Percentiles rank a stretch among this genome's conserved stretches.
Conservation (phyloP, 1,140 invertebrate species). For the Cheumatopsyche charites region DNA sequence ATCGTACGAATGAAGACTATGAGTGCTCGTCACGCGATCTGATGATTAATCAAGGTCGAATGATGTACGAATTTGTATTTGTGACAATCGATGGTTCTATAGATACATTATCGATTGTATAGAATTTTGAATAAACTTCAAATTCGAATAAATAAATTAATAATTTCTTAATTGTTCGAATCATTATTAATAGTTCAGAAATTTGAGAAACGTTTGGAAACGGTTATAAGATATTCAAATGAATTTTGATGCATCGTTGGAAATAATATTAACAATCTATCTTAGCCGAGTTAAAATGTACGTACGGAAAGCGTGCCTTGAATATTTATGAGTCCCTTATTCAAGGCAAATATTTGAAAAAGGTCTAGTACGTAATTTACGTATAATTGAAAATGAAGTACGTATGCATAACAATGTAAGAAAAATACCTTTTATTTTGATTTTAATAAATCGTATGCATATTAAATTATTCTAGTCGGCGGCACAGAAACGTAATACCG, state of each 20-base stretch:
- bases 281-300: no score
- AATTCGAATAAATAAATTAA: no score
- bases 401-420: not conserved
- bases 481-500: not conserved
- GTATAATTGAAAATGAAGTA: not conserved
- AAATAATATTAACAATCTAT: no score
- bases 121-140: no score
- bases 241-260: no score
- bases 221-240: no score
- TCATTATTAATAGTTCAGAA: no score
- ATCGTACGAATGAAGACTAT: not conserved
- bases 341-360: no score
- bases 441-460: not conserved
- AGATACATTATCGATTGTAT: not conserved
- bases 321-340: no score
- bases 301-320: no score
- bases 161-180: no score
- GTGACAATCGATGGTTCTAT: not conserved
- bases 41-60: constrained; percentile 31
- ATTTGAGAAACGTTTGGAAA: no score
- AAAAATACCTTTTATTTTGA: not conserved
- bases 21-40: not conserved
- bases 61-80: not conserved
- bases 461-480: constrained; percentile 6
- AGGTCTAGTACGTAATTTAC: not conserved